Evolutionary conservation across 1,140 invertebrate genomes (phyloP), one percentile per base, ranked within the genome.

Genomic region (Radopholus similis): DNA sequence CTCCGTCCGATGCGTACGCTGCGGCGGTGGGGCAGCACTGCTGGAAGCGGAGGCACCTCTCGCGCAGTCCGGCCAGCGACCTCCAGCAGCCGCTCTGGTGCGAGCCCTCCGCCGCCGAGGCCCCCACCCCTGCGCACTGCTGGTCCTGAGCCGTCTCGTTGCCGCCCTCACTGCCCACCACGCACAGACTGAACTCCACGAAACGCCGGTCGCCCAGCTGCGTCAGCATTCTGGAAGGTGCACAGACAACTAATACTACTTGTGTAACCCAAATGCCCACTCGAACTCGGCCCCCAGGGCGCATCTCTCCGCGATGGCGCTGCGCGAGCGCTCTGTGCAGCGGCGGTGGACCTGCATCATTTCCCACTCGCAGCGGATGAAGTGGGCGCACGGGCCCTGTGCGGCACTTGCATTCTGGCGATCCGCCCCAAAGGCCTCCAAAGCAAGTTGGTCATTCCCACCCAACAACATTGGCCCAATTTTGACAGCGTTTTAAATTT

Each of bases 11-110:
- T 51, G 8, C 60, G 37, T 64, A 47, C 60, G 34, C 21, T 18
- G 23, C 30, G 11, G 60, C 60, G 21, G 60, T 35, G 18, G 37
- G 37, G 44, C 60, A 64, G 54, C 60, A 64, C 44, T 64, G 23
- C 23, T 53, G 60, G 18, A 64, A 26, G n/a, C 40, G 6, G 8
- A 49, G 60, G 28, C 60, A 64, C 28, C 30, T 38, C 34, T 35
- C 34, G 21, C 60, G 18, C 21, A 64, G 34, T 11, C 47, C 34
- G 44, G 60, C 60, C 34, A 64, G 23, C 0, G 60, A 47, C 18
- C 40, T 23, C 60, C 60, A 64, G 44, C 60, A 64, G n/a, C 60
- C 60, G 47, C n/a, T 51, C 8, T 51, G n/a, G n/a, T n/a, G 9
- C 1, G 47, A 28, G 23, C 18, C 15, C n/a, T 21, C 23, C 47